Conservation (phyloP, 2,888 invertebrate genomes). For the Ommatoiulus sabulosus region DNA sequence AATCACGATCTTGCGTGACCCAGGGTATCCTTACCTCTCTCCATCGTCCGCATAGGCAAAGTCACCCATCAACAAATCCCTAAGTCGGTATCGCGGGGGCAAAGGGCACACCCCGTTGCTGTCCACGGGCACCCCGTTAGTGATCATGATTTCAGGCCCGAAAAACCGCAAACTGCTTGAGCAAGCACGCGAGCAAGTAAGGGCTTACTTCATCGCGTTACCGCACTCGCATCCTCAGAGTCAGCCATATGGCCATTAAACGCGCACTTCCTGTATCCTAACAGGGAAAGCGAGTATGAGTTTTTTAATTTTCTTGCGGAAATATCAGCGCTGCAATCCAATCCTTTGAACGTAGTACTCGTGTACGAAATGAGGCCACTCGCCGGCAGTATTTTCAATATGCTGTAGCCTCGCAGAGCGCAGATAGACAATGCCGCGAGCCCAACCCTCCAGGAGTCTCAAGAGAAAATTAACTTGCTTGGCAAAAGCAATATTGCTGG, state of each 20-base stretch:
- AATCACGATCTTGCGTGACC: too few species aligned
- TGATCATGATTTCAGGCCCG: slow-evolving; percentile 12
- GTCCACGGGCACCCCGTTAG: slow-evolving; percentile 10
- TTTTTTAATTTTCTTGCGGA: background rate
- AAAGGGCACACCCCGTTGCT: slow-evolving; percentile 66
- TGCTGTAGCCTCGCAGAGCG: background rate
- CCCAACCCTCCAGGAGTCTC: slow-evolving; percentile 14
- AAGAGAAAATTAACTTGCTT: background rate
- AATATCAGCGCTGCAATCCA: background rate
- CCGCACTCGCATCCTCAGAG: background rate
- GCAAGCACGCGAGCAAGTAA: background rate
- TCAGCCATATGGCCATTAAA: background rate
- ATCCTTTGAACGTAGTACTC: background rate
- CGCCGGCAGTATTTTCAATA: background rate
- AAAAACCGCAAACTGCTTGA: background rate
- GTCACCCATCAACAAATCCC: slow-evolving; percentile 82
- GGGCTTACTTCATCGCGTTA: too few species aligned
- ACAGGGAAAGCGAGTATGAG: too few species aligned
- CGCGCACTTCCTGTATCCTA: background rate
- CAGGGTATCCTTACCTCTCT: slow-evolving; percentile 82
- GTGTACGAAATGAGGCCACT: too few species aligned
- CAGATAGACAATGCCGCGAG: background rate
- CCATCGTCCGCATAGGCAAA: slow-evolving; percentile 82
- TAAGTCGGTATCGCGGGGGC: slow-evolving; percentile 79
- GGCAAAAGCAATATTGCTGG: background rate